Evolutionary conservation across 2,888 invertebrate genomes (phyloP).

Genomic region (Anorthoa munda): DNA sequence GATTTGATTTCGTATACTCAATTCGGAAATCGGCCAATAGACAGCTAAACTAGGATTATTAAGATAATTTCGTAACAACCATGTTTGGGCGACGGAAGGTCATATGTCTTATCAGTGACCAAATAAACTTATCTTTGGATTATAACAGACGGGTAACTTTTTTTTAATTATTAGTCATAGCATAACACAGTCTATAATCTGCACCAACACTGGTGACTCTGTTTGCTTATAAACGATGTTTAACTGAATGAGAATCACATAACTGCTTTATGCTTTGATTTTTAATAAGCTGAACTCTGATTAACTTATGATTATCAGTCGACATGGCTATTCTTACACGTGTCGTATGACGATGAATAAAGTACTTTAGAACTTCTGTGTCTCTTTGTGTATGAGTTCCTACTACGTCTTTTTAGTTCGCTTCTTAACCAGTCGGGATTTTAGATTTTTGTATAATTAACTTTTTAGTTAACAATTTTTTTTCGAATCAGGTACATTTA

Average conservation of each 20-base stretch:
- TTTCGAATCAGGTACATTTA: too few relatives aligned
- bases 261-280: constrained; percentile 31
- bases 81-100: constrained; percentile 23
- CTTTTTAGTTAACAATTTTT: too few relatives aligned
- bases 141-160: constrained; percentile 4
- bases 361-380: neutral
- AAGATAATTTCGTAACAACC: constrained; percentile 10
- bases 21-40: neutral
- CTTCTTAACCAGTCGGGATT: too few relatives aligned
- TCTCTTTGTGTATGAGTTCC: neutral
- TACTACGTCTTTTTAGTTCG: too few relatives aligned
- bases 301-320: constrained; percentile 35
- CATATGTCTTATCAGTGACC: constrained; percentile 29
- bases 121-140: constrained; percentile 47
- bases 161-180: constrained; percentile 29
- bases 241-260: constrained; percentile 21
- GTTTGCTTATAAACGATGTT: constrained; percentile 41
- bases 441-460: too few relatives aligned
- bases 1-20: too few relatives aligned
- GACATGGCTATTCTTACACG: constrained; percentile 19
- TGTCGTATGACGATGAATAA: constrained; percentile 3
- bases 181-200: constrained; percentile 11
- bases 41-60: neutral
- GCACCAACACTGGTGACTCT: constrained; percentile 30
- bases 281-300: constrained; percentile 22